Evolutionary conservation across 2,113 vertebrate genomes (phyloP).

Genomic region (Macheiramphus alcinus): DNA sequence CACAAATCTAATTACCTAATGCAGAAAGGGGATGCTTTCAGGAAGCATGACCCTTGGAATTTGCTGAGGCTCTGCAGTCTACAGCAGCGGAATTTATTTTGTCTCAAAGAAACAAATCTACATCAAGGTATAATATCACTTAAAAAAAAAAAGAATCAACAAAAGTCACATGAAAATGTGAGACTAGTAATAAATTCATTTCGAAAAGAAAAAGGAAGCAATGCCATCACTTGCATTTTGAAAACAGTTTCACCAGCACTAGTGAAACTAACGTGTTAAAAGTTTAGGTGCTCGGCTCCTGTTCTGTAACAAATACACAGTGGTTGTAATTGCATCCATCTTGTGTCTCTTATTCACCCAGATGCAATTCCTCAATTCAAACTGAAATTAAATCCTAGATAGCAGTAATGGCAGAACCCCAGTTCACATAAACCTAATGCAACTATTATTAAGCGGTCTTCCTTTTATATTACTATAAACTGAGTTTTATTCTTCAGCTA

Average conservation of each 20-base stretch:
- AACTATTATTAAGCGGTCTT: constrained; percentile 37
- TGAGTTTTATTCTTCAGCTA: constrained; percentile 38
- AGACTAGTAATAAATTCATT: background rate
- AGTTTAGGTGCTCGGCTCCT: background rate
- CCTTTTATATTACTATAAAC: constrained; percentile 24
- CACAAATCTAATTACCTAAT: background rate
- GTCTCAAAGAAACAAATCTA: background rate
- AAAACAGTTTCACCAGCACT: background rate
- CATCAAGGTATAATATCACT: background rate
- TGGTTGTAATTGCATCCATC: background rate
- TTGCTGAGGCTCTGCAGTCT: background rate
- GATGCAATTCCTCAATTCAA: background rate
- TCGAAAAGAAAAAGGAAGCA: background rate
- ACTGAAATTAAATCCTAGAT: background rate
- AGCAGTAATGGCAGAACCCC: background rate
- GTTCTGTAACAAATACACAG: background rate
- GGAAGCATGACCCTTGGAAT: background rate
- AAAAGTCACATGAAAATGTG: background rate
- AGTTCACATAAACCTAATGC: background rate
- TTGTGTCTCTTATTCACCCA: background rate
- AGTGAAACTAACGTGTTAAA: background rate
- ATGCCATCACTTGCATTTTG: background rate
- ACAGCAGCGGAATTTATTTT: background rate
- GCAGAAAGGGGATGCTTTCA: background rate
- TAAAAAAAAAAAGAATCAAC: background rate